phyloP scores from a whole-genome alignment of 1,140 invertebrate genomes.

The Alviniconcha marisindica region DNA sequence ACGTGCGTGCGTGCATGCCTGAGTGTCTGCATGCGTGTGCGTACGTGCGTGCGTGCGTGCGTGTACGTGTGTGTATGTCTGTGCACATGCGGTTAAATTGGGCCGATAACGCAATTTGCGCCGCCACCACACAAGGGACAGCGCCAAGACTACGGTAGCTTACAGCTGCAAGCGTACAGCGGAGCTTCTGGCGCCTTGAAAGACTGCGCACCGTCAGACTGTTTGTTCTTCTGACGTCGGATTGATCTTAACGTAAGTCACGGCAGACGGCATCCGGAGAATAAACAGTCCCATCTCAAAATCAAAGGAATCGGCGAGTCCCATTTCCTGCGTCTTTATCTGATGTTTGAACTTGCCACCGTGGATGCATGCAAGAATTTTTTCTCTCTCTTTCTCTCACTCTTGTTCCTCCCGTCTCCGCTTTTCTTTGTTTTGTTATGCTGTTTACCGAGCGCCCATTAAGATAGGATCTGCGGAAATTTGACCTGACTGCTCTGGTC shows the following conservation, averaged over 20 bases:
- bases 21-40: too few species aligned
- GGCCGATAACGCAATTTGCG: background rate
- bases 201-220: background rate
- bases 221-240: slow-evolving; percentile 12
- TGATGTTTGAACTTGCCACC: background rate
- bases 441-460: slow-evolving; percentile 29
- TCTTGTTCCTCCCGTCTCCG: too few species aligned
- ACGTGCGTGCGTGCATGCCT: too few species aligned
- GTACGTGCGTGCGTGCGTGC: too few species aligned
- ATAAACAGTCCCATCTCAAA: slow-evolving; percentile 22
- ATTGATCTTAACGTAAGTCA: slow-evolving; percentile 28
- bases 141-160: background rate
- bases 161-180: too few species aligned
- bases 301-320: slow-evolving; percentile 19
- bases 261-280: background rate
- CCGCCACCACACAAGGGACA: background rate
- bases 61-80: too few species aligned
- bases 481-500: background rate
- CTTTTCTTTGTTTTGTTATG: too few species aligned
- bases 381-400: too few species aligned
- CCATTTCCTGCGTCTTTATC: slow-evolving; percentile 22
- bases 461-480: slow-evolving; percentile 19
- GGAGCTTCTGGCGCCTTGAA: background rate
- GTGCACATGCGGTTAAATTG: background rate
- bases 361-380: too few species aligned